Conservation (phyloP, 1,140 invertebrate species). For the Dufourea novaeangliae region DNA sequence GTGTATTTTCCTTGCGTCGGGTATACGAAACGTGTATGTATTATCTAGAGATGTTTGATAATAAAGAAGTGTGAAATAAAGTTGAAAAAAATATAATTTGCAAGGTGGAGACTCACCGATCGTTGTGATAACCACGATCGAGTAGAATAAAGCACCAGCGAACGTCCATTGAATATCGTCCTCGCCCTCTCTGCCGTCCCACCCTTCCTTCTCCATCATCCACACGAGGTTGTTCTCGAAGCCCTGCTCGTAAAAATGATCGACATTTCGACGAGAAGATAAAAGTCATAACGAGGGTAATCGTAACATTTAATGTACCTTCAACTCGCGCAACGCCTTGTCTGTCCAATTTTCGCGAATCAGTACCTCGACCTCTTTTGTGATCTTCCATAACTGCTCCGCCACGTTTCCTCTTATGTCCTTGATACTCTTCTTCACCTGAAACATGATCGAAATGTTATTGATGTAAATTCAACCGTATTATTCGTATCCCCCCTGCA, state of each 20-base stretch:
- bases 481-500: neutral
- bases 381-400: slow-evolving; percentile 90
- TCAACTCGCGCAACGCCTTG: slow-evolving; percentile 83
- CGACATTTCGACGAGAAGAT: neutral
- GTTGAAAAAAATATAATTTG: neutral
- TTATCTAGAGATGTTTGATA: too few relatives aligned
- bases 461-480: neutral
- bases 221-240: slow-evolving; percentile 92
- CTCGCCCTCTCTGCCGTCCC: slow-evolving; percentile 93
- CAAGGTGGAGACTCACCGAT: slow-evolving; percentile 87
- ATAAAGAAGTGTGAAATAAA: neutral
- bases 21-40: too few relatives aligned
- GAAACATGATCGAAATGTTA: too few relatives aligned
- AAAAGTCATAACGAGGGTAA: slow-evolving; percentile 13
- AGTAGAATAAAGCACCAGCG: slow-evolving; percentile 96
- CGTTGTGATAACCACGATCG: slow-evolving; percentile 98
- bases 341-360: slow-evolving; percentile 88
- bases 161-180: slow-evolving; percentile 93
- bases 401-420: slow-evolving; percentile 88
- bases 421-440: slow-evolving; percentile 91
- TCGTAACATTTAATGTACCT: slow-evolving; percentile 71
- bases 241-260: slow-evolving; percentile 75
- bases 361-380: slow-evolving; percentile 84
- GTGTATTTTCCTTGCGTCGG: neutral
- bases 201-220: slow-evolving; percentile 94